phyloP scores from a whole-genome alignment of 2,797 vertebrate genomes.

The Chanos chanos region DNA sequence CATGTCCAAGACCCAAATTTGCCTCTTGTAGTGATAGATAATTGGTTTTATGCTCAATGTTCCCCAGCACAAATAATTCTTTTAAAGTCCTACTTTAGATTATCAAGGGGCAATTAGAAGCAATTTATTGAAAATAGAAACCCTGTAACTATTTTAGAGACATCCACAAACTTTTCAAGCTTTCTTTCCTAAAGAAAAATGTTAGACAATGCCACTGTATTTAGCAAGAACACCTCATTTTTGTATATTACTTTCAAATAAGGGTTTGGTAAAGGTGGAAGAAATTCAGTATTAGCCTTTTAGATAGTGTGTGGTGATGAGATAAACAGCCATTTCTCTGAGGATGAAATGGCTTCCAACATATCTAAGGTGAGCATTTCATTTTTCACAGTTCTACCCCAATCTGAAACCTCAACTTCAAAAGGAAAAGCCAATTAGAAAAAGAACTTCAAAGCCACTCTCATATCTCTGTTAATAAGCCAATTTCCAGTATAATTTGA shows the following conservation, averaged over 20 bases:
- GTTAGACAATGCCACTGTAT: too few species aligned
- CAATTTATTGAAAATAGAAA: too few species aligned
- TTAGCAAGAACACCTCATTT: too few species aligned
- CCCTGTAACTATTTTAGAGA: too few species aligned
- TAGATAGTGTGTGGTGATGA: conserved; percentile 40
- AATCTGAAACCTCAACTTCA: conserved; percentile 44
- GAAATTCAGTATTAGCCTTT: conserved; percentile 26
- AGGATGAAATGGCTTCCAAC: conserved; percentile 47
- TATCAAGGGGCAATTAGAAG: too few species aligned
- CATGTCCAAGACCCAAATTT: too few species aligned
- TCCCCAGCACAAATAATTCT: too few species aligned
- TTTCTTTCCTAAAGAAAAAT: too few species aligned
- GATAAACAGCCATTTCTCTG: conserved; percentile 50
- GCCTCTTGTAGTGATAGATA: too few species aligned
- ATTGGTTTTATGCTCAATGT: too few species aligned
- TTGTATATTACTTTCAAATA: conserved; percentile 2
- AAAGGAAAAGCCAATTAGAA: conserved; percentile 54
- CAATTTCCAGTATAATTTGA: conserved; percentile 28
- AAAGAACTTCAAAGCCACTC: conserved; percentile 49
- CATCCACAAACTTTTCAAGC: too few species aligned
- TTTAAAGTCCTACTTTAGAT: too few species aligned
- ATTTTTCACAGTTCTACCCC: conserved; percentile 34
- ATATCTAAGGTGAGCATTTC: conserved; percentile 47
- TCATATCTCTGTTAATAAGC: conserved; percentile 43
- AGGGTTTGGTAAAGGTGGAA: background rate